Base-by-base conservation (phyloP, 1,140 invertebrate species). In the Trichomalopsis sarcophagae region DNA sequence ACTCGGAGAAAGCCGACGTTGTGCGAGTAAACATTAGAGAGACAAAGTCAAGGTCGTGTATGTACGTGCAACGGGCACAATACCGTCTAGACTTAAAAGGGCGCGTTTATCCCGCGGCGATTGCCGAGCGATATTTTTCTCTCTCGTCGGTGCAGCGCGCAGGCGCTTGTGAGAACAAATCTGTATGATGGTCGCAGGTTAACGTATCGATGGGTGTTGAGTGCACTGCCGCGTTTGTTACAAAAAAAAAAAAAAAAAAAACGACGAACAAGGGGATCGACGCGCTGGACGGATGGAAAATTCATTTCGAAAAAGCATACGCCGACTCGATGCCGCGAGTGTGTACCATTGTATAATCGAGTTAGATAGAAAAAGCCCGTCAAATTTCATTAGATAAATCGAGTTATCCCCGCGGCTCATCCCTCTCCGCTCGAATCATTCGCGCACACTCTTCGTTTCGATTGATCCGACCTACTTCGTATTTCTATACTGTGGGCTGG, bases 341-440 rank as follows among this genome's bases (percentile, higher is more conserved):
- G 5, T 36, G 5, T 36, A 36, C 27, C 27, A 27, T 27, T 11
- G 47, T 50, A 10, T 23, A 68, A 68, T 68, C 30, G 27, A 30
- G 4, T 74, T 36, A 17, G 71, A 74, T 2, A 27, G 27, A 4
- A 36, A 36, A 74, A 74, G 71, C 30, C 33, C 11, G 30, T 74
- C 30, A 36, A 74, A 74, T 68, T 68, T 68, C 71, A 74, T 74
- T 36, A 74, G 71, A 33, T 36, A 30, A 36, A 74, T 74, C 71
- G 71, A 74, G 2, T 36, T 30, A 27, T 36, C 27, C 11, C 33
- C 30, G 11, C 30, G 11, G 71, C 27, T 36, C 27, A 74, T 36
- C 71, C 71, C 27, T 74, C 66, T 68, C 1, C 17, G 9, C 66
- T 23, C 11, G 33, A 36, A 3, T 36, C 27, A 27, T 27, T 1